Evolutionary conservation across 2,888 invertebrate genomes (phyloP).

Genomic region (Xestia xanthographa): DNA sequence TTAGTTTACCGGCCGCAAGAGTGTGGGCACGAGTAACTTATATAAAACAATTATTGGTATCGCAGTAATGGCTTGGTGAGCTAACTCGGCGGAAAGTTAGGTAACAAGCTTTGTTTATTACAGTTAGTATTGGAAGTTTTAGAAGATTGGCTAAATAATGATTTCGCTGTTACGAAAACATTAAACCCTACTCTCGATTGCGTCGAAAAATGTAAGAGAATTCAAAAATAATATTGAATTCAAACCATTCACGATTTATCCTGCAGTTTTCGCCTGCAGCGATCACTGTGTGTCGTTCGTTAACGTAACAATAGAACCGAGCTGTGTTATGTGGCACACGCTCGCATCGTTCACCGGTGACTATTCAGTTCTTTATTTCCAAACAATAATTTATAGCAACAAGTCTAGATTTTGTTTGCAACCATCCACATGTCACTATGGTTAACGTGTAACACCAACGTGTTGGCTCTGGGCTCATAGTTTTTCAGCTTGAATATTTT

Average conservation of each 20-base stretch:
- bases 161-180: not conserved
- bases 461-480: not conserved
- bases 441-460: not conserved
- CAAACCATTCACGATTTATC: not conserved
- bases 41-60: constrained; percentile 18
- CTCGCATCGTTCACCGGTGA: not conserved
- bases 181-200: too few relatives aligned
- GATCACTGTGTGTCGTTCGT: not conserved
- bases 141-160: not conserved
- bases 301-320: constrained; percentile 1
- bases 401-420: not conserved
- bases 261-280: not conserved
- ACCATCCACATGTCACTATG: not conserved
- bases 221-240: not conserved
- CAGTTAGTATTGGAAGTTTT: not conserved
- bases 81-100: not conserved
- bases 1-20: not conserved
- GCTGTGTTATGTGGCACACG: not conserved
- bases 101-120: not conserved
- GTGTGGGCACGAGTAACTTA: not conserved
- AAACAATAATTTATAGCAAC: not conserved
- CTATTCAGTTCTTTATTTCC: not conserved
- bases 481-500: not conserved
- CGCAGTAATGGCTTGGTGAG: not conserved
- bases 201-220: not conserved